Base-by-base conservation (phyloP, 2,888 invertebrate species). In the Thumatha senex region DNA sequence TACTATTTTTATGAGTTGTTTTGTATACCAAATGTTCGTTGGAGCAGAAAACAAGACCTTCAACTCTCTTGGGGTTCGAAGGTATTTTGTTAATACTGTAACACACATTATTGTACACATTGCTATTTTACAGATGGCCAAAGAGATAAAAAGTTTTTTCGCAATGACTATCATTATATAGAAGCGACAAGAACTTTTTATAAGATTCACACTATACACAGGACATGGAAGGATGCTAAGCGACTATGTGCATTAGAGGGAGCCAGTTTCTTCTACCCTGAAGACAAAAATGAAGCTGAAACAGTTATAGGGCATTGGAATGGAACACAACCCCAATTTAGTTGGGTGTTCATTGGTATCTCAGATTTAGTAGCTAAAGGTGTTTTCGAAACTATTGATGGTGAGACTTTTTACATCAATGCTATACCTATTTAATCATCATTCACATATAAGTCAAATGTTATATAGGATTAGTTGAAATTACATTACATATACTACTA, bases 81-180 rank as follows among this genome's bases (percentile, higher is more conserved):
- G n/a, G n/a, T n/a, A n/a, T n/a, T n/a, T n/a, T n/a, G n/a, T n/a
- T n/a, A n/a, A n/a, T n/a, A n/a, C n/a, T n/a, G n/a, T n/a, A n/a
- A n/a, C n/a, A n/a, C n/a, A n/a, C n/a, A n/a, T n/a, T n/a, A n/a
- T n/a, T n/a, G n/a, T n/a, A n/a, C n/a, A n/a, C n/a, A 12, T n/a
- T 33, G 15, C 0, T 29, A n/a, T 42, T 18, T 2, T 15, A 9
- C 18, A 43, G 42, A 43, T 33, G 42, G 42, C 12, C 42, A 43
- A 18, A 43, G 42, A 12, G 12, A 43, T 18, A 43, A 43, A 30
- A 48, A 48, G 41, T 41, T 34, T 30, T 48, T 48, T 14, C 48
- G 48, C 9, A 29, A 35, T 5, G 48, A 48, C n/a, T 48, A 48
- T 24, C 11, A 18, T 10, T 48, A 36, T 35, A 14, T 41, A 42